phyloP scores from a whole-genome alignment of 1,140 invertebrate species.

The Diabrotica undecimpunctata region DNA sequence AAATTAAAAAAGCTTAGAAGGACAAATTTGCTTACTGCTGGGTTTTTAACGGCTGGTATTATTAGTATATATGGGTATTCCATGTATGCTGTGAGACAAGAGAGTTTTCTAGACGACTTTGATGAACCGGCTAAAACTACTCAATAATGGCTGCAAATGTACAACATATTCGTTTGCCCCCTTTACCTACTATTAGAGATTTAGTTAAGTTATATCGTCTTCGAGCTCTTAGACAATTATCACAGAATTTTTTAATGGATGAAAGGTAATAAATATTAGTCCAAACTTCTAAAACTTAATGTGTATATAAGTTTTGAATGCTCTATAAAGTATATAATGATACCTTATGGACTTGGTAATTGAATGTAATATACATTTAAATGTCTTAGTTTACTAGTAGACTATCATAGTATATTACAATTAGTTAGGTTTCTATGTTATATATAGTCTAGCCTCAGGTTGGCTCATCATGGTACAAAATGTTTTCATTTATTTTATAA shows the following conservation, averaged over 20 bases:
- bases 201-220: constrained; percentile 86
- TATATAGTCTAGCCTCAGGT: too few species aligned
- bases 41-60: constrained; percentile 57
- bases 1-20: constrained; percentile 58
- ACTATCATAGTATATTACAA: too few species aligned
- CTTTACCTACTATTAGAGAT: constrained; percentile 86
- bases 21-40: constrained; percentile 63
- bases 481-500: too few species aligned
- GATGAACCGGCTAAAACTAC: constrained; percentile 64
- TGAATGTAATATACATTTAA: too few species aligned
- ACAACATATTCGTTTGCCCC: constrained; percentile 67
- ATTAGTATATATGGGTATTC: constrained; percentile 79
- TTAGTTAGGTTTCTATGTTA: too few species aligned
- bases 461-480: too few species aligned
- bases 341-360: too few species aligned
- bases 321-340: too few species aligned
- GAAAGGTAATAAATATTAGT: constrained; percentile 43
- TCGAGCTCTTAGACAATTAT: constrained; percentile 80
- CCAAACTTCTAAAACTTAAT: background rate
- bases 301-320: too few species aligned
- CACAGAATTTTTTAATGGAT: constrained; percentile 97
- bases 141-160: constrained; percentile 45
- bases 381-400: too few species aligned
- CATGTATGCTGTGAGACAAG: constrained; percentile 77
- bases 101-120: constrained; percentile 84